Evolutionary conservation across 2,113 vertebrate species (phyloP).

Genomic region (human): DNA sequence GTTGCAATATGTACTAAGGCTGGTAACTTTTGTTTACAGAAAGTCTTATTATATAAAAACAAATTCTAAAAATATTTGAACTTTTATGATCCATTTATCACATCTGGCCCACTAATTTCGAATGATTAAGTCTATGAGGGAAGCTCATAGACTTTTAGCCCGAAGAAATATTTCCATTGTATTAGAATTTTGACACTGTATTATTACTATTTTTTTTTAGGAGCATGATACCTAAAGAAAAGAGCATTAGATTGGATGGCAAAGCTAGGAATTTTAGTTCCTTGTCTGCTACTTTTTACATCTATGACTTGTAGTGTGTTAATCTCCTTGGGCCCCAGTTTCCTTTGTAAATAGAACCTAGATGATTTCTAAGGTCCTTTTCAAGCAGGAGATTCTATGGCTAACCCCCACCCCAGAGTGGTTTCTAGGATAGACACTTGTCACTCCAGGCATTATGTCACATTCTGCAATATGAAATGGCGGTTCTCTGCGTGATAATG

Average conservation of each 20-base stretch:
- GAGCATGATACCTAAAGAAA: background rate
- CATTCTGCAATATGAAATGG: background rate
- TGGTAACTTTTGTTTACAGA: conserved; percentile 25
- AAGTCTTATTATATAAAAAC: conserved; percentile 33
- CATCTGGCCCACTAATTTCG: background rate
- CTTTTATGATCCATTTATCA: conserved; percentile 13
- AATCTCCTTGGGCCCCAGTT: conserved; percentile 13
- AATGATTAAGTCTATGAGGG: background rate
- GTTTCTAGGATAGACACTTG: background rate
- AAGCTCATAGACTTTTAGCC: background rate
- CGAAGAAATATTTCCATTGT: background rate
- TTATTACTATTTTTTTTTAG: background rate
- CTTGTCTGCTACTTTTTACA: background rate
- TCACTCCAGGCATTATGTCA: background rate
- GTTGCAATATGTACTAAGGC: background rate
- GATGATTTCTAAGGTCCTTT: background rate
- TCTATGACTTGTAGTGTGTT: background rate
- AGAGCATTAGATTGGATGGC: background rate
- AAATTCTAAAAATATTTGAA: conserved; percentile 1
- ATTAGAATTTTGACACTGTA: background rate
- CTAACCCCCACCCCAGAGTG: background rate
- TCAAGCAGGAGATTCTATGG: background rate
- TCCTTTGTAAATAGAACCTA: conserved; percentile 36
- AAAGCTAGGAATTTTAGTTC: conserved; percentile 31
- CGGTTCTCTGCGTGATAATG: background rate